Percentiles rank a stretch among this genome's conserved stretches.
Evolutionary conservation across 2,888 invertebrate species (phyloP).

Genomic region (Lumbricus terrestris): DNA sequence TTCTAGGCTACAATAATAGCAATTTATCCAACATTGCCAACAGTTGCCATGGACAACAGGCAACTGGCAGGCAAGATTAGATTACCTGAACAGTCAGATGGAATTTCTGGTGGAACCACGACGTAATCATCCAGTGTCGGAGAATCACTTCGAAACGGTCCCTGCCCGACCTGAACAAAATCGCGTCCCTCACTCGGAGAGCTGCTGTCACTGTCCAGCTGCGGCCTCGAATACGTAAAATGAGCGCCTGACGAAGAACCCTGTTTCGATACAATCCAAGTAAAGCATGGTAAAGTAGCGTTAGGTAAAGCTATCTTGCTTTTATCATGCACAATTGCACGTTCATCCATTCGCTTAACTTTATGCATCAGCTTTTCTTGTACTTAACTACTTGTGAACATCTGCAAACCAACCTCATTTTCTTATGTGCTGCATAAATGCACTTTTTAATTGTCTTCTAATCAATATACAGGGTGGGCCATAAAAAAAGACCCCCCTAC

Average conservation of each 20-base stretch:
- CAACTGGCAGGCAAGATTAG: neutral
- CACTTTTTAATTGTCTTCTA: no score
- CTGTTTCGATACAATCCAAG: neutral
- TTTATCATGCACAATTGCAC: neutral
- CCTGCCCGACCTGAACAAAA: neutral
- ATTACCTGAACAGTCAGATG: neutral
- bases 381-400: neutral
- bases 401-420: no score
- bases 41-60: neutral
- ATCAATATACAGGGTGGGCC: no score
- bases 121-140: conserved; percentile 27
- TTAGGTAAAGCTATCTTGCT: neutral
- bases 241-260: neutral
- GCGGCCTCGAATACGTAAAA: neutral
- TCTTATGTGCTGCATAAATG: no score
- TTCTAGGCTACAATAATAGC: no score
- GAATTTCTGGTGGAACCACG: conserved; percentile 15
- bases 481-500: no score
- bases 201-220: conserved; percentile 3
- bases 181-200: neutral
- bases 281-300: neutral
- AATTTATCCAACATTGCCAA: no score
- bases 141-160: neutral
- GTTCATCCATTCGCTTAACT: neutral
- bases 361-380: neutral